phyloP scores from a whole-genome alignment of 1,140 invertebrate genomes.

The Rhynchophorus ferrugineus region DNA sequence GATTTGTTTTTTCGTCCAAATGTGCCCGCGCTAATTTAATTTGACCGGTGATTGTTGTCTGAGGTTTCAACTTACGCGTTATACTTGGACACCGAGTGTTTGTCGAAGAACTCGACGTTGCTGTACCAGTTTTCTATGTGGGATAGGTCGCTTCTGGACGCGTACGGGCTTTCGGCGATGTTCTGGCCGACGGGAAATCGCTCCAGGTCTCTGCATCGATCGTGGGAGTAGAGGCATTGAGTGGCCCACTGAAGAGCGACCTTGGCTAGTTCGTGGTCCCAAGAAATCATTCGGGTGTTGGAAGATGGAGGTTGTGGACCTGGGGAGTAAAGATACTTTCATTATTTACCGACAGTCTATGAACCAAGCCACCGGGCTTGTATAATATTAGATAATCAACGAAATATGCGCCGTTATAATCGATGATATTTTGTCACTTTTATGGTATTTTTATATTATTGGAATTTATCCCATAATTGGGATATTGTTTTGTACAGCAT shows the following conservation, averaged over 20 bases:
- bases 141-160: conserved; percentile 28
- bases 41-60: too few relatives aligned
- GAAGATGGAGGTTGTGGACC: conserved; percentile 47
- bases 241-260: conserved; percentile 55
- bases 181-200: conserved; percentile 39
- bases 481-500: too few relatives aligned
- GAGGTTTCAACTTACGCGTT: conserved; percentile 1
- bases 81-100: conserved; percentile 8
- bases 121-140: conserved; percentile 36
- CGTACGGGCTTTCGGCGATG: conserved; percentile 30
- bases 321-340: neutral
- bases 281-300: conserved; percentile 50
- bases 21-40: too few relatives aligned
- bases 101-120: conserved; percentile 20
- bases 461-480: too few relatives aligned
- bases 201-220: conserved; percentile 46
- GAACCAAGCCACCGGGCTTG: too few relatives aligned
- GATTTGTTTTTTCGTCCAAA: too few relatives aligned
- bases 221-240: conserved; percentile 52
- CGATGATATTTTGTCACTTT: too few relatives aligned
- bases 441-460: too few relatives aligned
- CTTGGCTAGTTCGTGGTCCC: conserved; percentile 54
- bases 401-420: too few relatives aligned
- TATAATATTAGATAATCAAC: too few relatives aligned
- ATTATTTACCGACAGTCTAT: too few relatives aligned